Percentiles rank a stretch among this genome's conserved stretches.
These are phyloP conservation scores for Julus scandinavius DNA, from an alignment of 2,888 invertebrate genomes.

Conservation along the genomic window DNA sequence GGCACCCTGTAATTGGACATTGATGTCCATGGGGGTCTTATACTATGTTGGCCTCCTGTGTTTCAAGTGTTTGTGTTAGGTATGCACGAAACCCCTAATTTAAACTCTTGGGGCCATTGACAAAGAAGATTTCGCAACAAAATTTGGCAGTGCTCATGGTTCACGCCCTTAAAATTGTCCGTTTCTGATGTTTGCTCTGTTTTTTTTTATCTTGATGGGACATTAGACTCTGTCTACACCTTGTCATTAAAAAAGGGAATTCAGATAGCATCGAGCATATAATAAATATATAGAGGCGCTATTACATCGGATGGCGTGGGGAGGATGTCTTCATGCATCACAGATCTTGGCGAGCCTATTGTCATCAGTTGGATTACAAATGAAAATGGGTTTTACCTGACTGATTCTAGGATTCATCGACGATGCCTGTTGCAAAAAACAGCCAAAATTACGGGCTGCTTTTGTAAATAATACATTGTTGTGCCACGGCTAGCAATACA, in stretches of 20 bases:
- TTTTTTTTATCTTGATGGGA: slow-evolving; percentile 42
- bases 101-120: slow-evolving; percentile 24
- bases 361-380: slow-evolving; percentile 22
- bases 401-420: slow-evolving; percentile 47
- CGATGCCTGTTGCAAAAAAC: not conserved
- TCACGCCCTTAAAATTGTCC: slow-evolving; percentile 9
- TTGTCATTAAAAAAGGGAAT: slow-evolving; percentile 43
- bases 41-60: not conserved
- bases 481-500: not conserved
- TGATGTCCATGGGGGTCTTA: not conserved
- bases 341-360: slow-evolving; percentile 49
- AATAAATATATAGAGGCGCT: slow-evolving; percentile 6
- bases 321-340: slow-evolving; percentile 57
- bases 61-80: not conserved
- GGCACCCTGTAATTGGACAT: not conserved
- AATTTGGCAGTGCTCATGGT: not conserved
- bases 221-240: slow-evolving; percentile 28
- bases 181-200: slow-evolving; percentile 42
- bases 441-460: not conserved
- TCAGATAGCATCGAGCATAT: slow-evolving; percentile 33
- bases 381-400: slow-evolving; percentile 49
- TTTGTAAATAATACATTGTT: slow-evolving; percentile 30
- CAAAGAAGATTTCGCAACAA: slow-evolving; percentile 2
- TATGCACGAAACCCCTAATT: not conserved
- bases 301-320: slow-evolving; percentile 68